Evolutionary conservation across 2,888 invertebrate genomes (phyloP).

Genomic region (Esperia sulphurella): DNA sequence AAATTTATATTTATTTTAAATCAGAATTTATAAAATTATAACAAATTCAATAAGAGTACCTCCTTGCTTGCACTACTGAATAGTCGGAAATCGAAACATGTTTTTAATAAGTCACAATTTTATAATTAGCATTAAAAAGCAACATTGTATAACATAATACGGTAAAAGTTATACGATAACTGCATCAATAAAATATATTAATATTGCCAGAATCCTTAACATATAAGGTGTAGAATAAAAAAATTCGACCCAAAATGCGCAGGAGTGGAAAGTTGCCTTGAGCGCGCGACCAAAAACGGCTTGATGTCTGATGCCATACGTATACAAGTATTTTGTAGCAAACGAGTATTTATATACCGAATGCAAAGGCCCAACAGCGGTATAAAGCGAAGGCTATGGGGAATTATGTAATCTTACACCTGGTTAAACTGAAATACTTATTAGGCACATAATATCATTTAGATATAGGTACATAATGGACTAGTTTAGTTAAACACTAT

Average conservation of each 20-base stretch:
- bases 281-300: slow-evolving; percentile 44
- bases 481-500: neutral
- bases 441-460: neutral
- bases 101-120: too few species aligned
- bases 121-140: too few species aligned
- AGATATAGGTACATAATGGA: too few species aligned
- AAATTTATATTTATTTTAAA: too few species aligned
- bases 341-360: slow-evolving; percentile 6
- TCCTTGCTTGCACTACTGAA: too few species aligned
- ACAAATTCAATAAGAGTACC: too few species aligned
- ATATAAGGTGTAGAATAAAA: slow-evolving; percentile 36
- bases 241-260: slow-evolving; percentile 37
- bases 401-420: slow-evolving; percentile 2
- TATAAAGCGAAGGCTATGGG: neutral
- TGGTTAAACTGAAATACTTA: neutral
- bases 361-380: neutral
- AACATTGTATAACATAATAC: too few species aligned
- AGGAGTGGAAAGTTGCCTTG: slow-evolving; percentile 54
- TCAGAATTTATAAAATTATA: too few species aligned
- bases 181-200: neutral
- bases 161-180: too few species aligned
- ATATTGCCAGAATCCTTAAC: slow-evolving; percentile 21
- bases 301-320: slow-evolving; percentile 5
- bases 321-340: slow-evolving; percentile 21
- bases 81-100: too few species aligned